Evolutionary conservation across 2,113 vertebrate species (phyloP).

Genomic region (Chamaea fasciata): DNA sequence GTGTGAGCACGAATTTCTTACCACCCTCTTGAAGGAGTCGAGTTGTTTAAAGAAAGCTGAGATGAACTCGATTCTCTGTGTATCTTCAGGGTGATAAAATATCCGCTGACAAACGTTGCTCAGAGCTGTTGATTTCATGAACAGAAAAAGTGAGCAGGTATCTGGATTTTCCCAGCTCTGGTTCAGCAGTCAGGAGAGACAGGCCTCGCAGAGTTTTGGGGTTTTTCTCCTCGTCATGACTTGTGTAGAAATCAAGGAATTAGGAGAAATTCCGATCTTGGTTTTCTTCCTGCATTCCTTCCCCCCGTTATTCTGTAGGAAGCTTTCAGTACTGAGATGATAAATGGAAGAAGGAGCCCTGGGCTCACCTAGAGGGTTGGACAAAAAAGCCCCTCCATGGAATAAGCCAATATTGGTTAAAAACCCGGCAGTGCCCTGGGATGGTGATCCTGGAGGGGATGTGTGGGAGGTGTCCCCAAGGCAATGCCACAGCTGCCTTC

Average conservation of each 20-base stretch:
- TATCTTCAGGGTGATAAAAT: background rate
- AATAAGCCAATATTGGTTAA: background rate
- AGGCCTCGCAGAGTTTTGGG: background rate
- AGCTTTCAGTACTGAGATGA: background rate
- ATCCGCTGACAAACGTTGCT: rapidly evolving
- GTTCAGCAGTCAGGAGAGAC: background rate
- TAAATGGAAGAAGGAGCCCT: background rate
- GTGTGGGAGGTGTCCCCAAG: background rate
- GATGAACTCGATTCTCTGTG: rapidly evolving
- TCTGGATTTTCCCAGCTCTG: background rate
- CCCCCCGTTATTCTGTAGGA: background rate
- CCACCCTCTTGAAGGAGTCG: rapidly evolving
- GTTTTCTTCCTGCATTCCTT: background rate
- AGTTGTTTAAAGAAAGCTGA: background rate
- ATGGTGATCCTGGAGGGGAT: background rate
- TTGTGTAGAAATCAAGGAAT: background rate
- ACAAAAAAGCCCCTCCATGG: background rate
- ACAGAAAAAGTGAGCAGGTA: background rate
- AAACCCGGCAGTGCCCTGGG: background rate
- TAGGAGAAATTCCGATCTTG: background rate
- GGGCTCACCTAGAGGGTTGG: background rate
- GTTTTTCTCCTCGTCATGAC: background rate
- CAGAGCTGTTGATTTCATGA: background rate
- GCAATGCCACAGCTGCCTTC: background rate
- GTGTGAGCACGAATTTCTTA: background rate